Percentiles rank a stretch among this genome's conserved stretches.
Conservation (phyloP, 2,888 invertebrate species). For the Acholoe squamosa region DNA sequence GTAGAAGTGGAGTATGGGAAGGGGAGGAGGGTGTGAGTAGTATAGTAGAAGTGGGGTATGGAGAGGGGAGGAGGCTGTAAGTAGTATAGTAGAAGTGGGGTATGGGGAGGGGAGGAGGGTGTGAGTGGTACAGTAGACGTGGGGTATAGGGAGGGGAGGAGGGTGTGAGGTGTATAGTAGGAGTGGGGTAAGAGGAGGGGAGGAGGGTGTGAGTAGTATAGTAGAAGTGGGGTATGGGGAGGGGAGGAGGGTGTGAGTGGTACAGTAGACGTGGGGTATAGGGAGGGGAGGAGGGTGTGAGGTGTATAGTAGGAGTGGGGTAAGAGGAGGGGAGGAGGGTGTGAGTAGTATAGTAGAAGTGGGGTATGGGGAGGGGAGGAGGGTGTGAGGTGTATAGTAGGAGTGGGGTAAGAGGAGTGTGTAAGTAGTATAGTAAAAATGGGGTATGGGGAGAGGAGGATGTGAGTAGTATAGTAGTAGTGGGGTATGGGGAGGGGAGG, state of each 20-base stretch:
- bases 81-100: neutral
- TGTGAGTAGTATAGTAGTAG: neutral
- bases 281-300: neutral
- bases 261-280: neutral
- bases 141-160: neutral
- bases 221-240: neutral
- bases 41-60: neutral
- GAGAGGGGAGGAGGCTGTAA: neutral
- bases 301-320: neutral
- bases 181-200: neutral
- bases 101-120: neutral
- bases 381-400: neutral
- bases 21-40: neutral
- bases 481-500: neutral
- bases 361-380: neutral
- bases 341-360: neutral
- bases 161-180: neutral
- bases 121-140: no score
- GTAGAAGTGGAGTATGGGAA: neutral
- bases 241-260: constrained; percentile 15
- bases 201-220: neutral
- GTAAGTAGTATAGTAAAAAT: no score
- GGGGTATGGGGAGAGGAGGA: neutral
- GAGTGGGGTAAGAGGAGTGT: neutral
- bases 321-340: neutral